Conservation (phyloP, 2,797 vertebrate species). For the Hippopotamyrus pictus region DNA sequence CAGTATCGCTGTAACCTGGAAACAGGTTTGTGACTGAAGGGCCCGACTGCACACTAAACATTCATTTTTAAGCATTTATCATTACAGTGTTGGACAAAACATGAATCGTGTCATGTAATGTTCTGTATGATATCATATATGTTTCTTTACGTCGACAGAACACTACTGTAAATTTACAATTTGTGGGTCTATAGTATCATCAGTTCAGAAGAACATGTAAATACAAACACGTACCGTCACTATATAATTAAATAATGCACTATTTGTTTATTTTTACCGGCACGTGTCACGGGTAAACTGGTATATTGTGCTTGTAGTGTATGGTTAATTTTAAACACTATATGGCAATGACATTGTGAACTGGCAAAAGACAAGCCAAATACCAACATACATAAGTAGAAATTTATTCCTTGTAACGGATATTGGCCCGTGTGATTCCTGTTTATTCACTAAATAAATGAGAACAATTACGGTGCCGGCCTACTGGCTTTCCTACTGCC, state of each 20-base stretch:
- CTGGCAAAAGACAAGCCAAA: neutral
- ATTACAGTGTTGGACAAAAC: neutral
- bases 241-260: neutral
- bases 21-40: neutral
- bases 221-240: neutral
- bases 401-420: neutral
- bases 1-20: slow-evolving; percentile 24
- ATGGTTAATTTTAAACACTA: neutral
- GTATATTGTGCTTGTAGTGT: neutral
- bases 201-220: neutral
- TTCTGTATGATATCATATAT: neutral
- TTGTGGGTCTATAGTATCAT: neutral
- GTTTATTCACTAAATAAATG: slow-evolving; percentile 14
- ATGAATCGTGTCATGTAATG: neutral
- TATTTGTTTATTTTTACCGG: neutral
- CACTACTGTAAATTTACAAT: neutral
- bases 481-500: slow-evolving; percentile 26
- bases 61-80: neutral
- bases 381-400: neutral
- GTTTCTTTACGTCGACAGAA: neutral
- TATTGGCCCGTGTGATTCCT: neutral
- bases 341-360: neutral
- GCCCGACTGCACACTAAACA: neutral
- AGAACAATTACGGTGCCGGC: neutral
- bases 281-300: neutral